Evolutionary conservation across 2,113 vertebrate species (phyloP).

Genomic region (Verasper variegatus): DNA sequence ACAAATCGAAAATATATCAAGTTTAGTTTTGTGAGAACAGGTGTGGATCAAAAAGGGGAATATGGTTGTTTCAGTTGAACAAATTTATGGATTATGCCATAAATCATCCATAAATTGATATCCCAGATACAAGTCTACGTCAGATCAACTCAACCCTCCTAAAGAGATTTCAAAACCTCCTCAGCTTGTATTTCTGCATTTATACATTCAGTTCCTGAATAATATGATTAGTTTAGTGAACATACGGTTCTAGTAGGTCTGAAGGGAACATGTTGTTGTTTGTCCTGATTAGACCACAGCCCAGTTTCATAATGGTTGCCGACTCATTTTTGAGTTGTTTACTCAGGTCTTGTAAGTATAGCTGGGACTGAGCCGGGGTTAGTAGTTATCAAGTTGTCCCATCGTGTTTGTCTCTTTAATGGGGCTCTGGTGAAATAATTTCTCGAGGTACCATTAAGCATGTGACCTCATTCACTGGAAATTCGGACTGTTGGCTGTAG

Average conservation of each 20-base stretch:
- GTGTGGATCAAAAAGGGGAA: background rate
- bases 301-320: conserved; percentile 23
- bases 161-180: too few species aligned
- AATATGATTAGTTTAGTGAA: background rate
- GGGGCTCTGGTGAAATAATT: conserved; percentile 58
- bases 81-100: background rate
- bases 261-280: conserved; percentile 22
- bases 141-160: background rate
- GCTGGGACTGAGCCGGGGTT: background rate
- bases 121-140: too few species aligned
- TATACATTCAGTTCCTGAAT: background rate
- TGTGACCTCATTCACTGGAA: conserved; percentile 82
- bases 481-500: conserved; percentile 75
- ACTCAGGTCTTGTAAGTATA: conserved; percentile 18
- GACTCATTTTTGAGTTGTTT: conserved; percentile 48
- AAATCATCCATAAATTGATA: too few species aligned
- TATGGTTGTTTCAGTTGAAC: background rate
- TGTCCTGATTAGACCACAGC: conserved; percentile 14
- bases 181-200: background rate
- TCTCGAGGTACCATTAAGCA: conserved; percentile 61
- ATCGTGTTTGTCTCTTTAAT: conserved; percentile 38
- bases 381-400: conserved; percentile 16
- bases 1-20: background rate
- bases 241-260: conserved; percentile 3
- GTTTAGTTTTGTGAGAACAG: too few species aligned